Conservation (phyloP, 2,113 vertebrate genomes). For the Sorex araneus region DNA sequence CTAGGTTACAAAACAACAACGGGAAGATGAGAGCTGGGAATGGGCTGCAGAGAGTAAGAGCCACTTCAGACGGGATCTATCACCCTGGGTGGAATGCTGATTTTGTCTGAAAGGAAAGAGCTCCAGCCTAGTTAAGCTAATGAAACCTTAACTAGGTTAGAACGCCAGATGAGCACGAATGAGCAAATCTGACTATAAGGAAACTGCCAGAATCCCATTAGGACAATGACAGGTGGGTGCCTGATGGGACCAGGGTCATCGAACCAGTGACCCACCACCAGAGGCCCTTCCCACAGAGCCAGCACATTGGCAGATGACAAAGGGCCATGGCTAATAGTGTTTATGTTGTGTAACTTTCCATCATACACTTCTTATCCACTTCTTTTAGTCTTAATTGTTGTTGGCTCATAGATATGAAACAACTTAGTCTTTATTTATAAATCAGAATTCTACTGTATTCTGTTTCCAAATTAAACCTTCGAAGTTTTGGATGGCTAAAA, state of each 20-base stretch:
- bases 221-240: constrained; percentile 7
- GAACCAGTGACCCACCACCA: background rate
- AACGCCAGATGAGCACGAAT: constrained; percentile 19
- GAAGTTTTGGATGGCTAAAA: background rate
- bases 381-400: constrained; percentile 36
- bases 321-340: background rate
- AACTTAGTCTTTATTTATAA: constrained; percentile 69
- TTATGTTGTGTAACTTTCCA: constrained; percentile 33
- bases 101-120: constrained; percentile 72
- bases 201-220: constrained; percentile 7
- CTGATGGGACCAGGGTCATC: background rate
- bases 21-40: constrained; percentile 50
- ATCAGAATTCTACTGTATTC: background rate
- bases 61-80: constrained; percentile 54
- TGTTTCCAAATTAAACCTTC: background rate
- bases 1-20: constrained; percentile 63
- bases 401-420: constrained; percentile 28
- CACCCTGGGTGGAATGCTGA: constrained; percentile 54
- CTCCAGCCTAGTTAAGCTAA: constrained; percentile 73
- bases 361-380: constrained; percentile 31
- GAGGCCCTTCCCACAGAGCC: background rate
- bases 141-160: constrained; percentile 75
- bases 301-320: background rate
- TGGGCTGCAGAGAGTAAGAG: constrained; percentile 59
- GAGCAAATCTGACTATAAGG: background rate